Evolutionary conservation across 2,797 vertebrate species (phyloP), one percentile per base, ranked within the genome.

Genomic region (Galaxias olidus): DNA sequence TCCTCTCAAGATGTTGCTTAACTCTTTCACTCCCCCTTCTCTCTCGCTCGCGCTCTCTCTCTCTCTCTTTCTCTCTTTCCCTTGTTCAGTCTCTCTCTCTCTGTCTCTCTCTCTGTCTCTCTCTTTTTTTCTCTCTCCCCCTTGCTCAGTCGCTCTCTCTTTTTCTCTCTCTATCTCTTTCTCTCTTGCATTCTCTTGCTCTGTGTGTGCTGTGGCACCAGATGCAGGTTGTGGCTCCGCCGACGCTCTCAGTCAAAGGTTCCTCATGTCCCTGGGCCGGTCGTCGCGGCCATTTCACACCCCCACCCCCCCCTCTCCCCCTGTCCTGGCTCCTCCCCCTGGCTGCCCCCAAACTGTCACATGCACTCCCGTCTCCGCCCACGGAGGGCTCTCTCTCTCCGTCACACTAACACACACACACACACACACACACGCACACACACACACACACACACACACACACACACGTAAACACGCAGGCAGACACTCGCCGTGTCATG

Each of bases 291-390:
- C 69, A 66, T 43, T 44, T 12, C n/a, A 17, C 30, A 7, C n/a
- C 8, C 50, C 51, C 65, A 17, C 19, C 20, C 66, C 59, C 50
- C 61, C 63, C 9, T 45, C 45, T 48, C 8, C 66, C 4, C 12
- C 62, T 20, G 49, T 20, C 68, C 18, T 14, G 41, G 53, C 75
- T 60, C 63, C 83, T 65, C 72, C 77, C 60, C 74, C 79, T 30
- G 68, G 77, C 84, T 90, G 89, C 78, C 84, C 89, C 81, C 81
- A 87, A 87, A 90, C 86, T 90, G 88, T 89, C 87, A 88, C 68
- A 84, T 84, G 77, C 69, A 66, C 75, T 89, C 72, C 76, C 73
- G 20, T 87, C 87, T 85, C 87, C 69, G 44, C 75, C 66, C 40
- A 17, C 44, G 46, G 43, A 43, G 56, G 47, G 54, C 48, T 43